Conservation (phyloP, 1,140 invertebrate species). For the Geopemphigus sp. region DNA sequence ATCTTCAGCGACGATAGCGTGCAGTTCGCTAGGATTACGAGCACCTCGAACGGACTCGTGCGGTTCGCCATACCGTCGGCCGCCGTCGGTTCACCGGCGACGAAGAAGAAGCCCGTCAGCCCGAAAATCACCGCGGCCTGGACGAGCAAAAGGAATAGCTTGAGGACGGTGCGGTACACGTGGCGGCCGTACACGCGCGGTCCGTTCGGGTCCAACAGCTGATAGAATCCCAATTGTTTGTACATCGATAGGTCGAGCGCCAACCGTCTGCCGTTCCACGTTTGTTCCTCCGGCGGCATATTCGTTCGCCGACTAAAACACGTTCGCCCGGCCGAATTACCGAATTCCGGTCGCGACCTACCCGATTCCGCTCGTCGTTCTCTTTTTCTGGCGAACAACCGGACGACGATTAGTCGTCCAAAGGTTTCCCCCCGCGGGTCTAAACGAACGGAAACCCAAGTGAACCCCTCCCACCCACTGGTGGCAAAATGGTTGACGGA, state of each 20-base stretch:
- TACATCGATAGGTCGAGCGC: background rate
- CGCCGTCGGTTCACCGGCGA: background rate
- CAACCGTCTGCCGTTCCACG: background rate
- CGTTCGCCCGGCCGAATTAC: too few relatives aligned
- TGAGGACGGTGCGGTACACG: background rate
- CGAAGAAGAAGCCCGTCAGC: background rate
- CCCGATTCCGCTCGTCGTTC: too few relatives aligned
- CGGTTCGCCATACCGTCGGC: too few relatives aligned
- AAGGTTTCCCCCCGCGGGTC: too few relatives aligned
- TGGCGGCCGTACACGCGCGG: background rate
- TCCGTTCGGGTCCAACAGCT: conserved; percentile 2
- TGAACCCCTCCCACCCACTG: too few relatives aligned
- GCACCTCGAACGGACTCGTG: background rate
- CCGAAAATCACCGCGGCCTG: background rate
- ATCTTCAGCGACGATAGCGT: conserved; percentile 16
- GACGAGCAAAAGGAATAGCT: background rate
- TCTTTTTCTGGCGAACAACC: too few relatives aligned
- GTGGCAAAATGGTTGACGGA: too few relatives aligned
- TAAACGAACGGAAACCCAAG: too few relatives aligned
- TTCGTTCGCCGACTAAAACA: too few relatives aligned
- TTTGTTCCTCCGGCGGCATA: too few relatives aligned
- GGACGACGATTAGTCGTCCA: too few relatives aligned
- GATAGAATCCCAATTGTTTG: background rate
- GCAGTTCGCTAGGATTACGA: background rate
- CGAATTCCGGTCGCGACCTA: too few relatives aligned